Percentiles rank a stretch among this genome's conserved stretches.
phyloP scores from a whole-genome alignment of 2,888 invertebrate genomes.

The Macrosoma leucophasiata region DNA sequence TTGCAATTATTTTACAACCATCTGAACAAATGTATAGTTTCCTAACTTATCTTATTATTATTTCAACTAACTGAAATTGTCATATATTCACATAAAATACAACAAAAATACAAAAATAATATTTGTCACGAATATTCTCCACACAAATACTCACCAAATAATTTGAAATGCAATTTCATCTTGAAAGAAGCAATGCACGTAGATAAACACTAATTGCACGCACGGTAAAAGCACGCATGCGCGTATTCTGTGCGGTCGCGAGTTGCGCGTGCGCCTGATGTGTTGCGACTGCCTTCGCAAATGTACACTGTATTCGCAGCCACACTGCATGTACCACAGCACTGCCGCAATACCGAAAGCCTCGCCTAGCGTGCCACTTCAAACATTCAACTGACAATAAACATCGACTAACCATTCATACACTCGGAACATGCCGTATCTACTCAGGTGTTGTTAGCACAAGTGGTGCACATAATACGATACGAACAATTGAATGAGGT shows the following conservation, averaged over 20 bases:
- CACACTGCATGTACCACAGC: conserved; percentile 30
- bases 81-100: too few relatives aligned
- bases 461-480: too few relatives aligned
- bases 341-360: conserved; percentile 39
- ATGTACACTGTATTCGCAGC: conserved; percentile 22
- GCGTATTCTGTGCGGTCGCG: conserved; percentile 33
- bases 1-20: too few relatives aligned
- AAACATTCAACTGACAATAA: conserved; percentile 43
- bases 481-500: too few relatives aligned
- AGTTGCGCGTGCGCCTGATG: conserved; percentile 55
- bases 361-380: conserved; percentile 49
- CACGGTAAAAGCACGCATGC: conserved; percentile 31
- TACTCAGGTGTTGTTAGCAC: too few relatives aligned
- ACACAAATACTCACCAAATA: conserved; percentile 50
- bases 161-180: conserved; percentile 60
- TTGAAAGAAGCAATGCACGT: conserved; percentile 36
- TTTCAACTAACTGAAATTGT: too few relatives aligned
- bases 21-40: too few relatives aligned
- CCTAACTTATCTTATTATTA: too few relatives aligned
- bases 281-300: conserved; percentile 48
- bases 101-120: too few relatives aligned
- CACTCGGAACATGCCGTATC: too few relatives aligned
- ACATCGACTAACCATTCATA: too few relatives aligned
- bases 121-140: too few relatives aligned
- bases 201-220: conserved; percentile 37